A percentile compares a stretch with the other conserved stretches of the same genome.
Conservation (phyloP, 2,888 invertebrate genomes). For the Sympetrum striolatum region DNA sequence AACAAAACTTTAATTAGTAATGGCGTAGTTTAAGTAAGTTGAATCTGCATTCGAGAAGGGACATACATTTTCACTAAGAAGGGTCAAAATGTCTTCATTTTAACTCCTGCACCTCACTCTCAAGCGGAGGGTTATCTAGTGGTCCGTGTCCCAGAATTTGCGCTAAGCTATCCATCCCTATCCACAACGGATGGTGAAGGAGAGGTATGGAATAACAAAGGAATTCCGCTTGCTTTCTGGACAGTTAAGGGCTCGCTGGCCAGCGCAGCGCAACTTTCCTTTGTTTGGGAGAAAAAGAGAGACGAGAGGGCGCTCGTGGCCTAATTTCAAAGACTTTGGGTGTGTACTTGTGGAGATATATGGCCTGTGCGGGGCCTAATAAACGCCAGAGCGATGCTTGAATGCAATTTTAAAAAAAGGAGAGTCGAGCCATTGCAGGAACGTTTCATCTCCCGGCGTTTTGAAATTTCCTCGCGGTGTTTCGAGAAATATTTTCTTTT, state of each 20-base stretch:
- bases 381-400: not conserved
- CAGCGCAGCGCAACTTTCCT: not conserved
- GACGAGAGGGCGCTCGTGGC: not conserved
- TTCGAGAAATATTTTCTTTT: not conserved
- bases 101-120: not conserved
- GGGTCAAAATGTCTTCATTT: not conserved
- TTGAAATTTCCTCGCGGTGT: not conserved
- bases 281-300: not conserved
- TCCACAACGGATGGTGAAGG: not conserved
- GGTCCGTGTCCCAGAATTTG: not conserved
- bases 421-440: not conserved
- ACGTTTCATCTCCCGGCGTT: not conserved
- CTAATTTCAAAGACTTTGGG: not conserved
- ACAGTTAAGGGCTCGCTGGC: not conserved
- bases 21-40: no score
- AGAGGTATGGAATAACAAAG: not conserved
- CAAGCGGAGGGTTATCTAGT: not conserved
- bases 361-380: not conserved
- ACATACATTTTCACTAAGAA: not conserved
- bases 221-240: not conserved
- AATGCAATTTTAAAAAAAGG: not conserved
- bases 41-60: no score
- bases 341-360: not conserved
- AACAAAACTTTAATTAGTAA: no score
- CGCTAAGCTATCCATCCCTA: no score